phyloP scores from a whole-genome alignment of 2,113 vertebrate species.

The Cyanocitta stelleri region DNA sequence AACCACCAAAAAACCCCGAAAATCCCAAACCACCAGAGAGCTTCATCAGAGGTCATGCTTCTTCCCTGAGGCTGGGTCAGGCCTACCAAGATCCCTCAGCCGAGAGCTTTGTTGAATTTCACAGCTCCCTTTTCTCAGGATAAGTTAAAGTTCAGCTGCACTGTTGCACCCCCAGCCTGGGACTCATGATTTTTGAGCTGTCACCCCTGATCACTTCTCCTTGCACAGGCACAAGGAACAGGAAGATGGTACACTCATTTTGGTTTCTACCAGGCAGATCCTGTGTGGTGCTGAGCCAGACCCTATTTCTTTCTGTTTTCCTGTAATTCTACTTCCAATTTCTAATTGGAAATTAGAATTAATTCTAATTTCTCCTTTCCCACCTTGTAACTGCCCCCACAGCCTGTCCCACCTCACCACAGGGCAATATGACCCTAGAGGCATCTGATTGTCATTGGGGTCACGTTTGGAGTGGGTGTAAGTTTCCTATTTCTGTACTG shows the following conservation, averaged over 20 bases:
- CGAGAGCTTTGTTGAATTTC: neutral
- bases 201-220: neutral
- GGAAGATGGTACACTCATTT: accelerated
- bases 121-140: neutral
- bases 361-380: neutral
- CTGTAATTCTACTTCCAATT: neutral
- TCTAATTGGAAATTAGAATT: neutral
- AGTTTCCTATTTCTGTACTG: neutral
- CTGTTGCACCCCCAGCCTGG: neutral
- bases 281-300: neutral
- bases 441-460: neutral
- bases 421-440: neutral
- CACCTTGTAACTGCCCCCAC: neutral
- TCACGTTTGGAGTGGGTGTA: neutral
- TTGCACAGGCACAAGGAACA: neutral
- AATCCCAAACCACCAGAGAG: neutral
- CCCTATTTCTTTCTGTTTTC: neutral
- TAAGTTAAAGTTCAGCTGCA: neutral
- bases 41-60: neutral
- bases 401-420: neutral
- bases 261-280: neutral
- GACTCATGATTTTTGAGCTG: accelerated
- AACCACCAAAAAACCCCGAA: accelerated
- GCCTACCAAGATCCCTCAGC: neutral
- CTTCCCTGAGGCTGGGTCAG: neutral